A percentile compares a stretch with the other conserved stretches of the same genome.
Conservation (phyloP, 2,113 vertebrate species). For the Cinclus mexicanus region DNA sequence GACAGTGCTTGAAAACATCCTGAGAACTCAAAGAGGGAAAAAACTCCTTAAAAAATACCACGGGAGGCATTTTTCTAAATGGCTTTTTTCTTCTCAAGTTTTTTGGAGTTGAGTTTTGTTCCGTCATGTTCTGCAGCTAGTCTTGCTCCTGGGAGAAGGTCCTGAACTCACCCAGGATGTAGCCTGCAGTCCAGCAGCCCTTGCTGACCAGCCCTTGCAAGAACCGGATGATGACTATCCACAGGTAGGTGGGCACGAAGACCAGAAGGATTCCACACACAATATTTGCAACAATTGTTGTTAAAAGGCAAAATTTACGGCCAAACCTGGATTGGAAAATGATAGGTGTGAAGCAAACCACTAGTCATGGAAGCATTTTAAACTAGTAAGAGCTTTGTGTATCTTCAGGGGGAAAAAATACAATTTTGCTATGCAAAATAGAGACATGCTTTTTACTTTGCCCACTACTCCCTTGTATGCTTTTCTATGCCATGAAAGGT, state of each 20-base stretch:
- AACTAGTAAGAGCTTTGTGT: not conserved
- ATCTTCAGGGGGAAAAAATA: not conserved
- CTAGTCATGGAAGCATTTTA: not conserved
- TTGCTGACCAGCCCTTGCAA: conserved; percentile 82
- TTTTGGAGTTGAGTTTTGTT: not conserved
- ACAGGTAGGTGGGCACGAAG: conserved; percentile 73
- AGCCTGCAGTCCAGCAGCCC: conserved; percentile 75
- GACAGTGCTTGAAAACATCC: not conserved
- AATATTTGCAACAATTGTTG: conserved; percentile 58
- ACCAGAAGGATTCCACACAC: conserved; percentile 72
- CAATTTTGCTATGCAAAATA: not conserved
- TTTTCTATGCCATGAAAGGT: not conserved
- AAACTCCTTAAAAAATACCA: not conserved
- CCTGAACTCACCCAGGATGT: conserved; percentile 77
- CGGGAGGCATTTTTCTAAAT: not conserved
- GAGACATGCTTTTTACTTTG: not conserved
- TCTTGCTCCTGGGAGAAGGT: not conserved
- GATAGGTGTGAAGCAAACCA: not conserved
- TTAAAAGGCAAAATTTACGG: conserved; percentile 75
- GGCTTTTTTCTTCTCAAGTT: not conserved
- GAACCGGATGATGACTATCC: conserved; percentile 74
- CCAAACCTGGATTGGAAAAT: conserved; percentile 72
- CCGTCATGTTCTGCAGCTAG: not conserved
- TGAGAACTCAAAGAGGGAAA: not conserved
- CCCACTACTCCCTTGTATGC: not conserved